A percentile compares a stretch with the other conserved stretches of the same genome.
These are phyloP conservation scores for Formica exsecta DNA, from an alignment of 1,140 invertebrate genomes.

Conservation along the genomic window DNA sequence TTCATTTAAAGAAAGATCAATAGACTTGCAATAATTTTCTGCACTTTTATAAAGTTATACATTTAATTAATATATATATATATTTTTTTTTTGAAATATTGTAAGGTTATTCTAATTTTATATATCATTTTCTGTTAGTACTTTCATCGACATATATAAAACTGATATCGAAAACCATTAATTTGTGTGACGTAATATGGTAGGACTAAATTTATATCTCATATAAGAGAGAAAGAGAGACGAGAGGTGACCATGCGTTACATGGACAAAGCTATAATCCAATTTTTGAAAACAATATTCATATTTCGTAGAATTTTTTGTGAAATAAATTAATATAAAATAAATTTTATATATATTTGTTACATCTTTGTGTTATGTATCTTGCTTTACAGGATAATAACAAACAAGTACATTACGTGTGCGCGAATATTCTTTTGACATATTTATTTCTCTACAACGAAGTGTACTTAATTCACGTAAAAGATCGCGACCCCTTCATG, in stretches of 20 bases:
- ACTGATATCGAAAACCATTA: conserved; percentile 45
- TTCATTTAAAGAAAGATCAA: background rate
- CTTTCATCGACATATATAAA: conserved; percentile 1
- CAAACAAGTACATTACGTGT: conserved; percentile 3
- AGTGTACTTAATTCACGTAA: conserved; percentile 62
- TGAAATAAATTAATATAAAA: conserved; percentile 8
- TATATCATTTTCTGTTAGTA: background rate
- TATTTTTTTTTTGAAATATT: too few species aligned
- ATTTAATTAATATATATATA: background rate
- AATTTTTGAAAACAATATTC: conserved; percentile 17
- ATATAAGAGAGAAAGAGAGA: background rate
- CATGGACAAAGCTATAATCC: background rate
- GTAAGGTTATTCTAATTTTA: conserved; percentile 7
- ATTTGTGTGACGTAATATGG: conserved; percentile 18
- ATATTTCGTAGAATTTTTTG: background rate
- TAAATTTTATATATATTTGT: conserved; percentile 1
- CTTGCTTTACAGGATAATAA: conserved; percentile 10
- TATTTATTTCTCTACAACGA: conserved; percentile 51
- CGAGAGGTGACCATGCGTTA: background rate
- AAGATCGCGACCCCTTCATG: conserved; percentile 62
- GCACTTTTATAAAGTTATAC: background rate
- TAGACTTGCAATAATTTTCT: background rate
- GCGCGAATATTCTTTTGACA: conserved; percentile 61
- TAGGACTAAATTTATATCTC: conserved; percentile 20
- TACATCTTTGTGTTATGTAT: background rate